Percentiles rank a stretch among this genome's conserved stretches.
phyloP scores from a whole-genome alignment of 1,140 invertebrate species.

The Lordiphosa collinella region DNA sequence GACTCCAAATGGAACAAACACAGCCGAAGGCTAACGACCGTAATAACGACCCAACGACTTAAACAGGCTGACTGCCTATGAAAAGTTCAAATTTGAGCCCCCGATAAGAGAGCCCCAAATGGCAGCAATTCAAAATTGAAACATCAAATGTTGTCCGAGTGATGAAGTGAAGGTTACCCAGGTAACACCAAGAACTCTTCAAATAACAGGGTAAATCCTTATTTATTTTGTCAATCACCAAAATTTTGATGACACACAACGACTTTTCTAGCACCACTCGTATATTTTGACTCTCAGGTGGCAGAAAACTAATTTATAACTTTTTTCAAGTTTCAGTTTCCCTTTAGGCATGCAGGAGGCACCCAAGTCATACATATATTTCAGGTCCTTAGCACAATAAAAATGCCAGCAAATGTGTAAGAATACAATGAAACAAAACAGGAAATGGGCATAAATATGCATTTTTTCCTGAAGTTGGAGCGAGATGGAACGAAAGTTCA shows the following conservation, averaged over 20 bases:
- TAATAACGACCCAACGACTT: conserved; percentile 16
- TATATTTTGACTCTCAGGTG: conserved; percentile 18
- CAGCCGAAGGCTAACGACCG: conserved; percentile 59
- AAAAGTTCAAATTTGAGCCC: conserved; percentile 18
- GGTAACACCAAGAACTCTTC: not conserved
- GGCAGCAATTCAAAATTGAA: conserved; percentile 42
- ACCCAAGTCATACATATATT: conserved; percentile 25
- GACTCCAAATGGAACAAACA: conserved; percentile 18
- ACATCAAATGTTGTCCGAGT: conserved; percentile 41
- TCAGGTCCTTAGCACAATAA: conserved; percentile 25
- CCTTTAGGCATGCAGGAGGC: conserved; percentile 7
- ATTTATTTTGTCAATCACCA: too few species aligned
- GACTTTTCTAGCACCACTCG: not conserved
- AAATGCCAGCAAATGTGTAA: conserved; percentile 28
- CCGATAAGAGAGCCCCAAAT: conserved; percentile 34
- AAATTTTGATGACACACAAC: too few species aligned
- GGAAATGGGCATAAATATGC: conserved; percentile 44
- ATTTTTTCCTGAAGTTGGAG: conserved; percentile 28
- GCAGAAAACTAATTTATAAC: conserved; percentile 49
- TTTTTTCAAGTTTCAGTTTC: conserved; percentile 31
- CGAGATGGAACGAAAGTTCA: conserved; percentile 48
- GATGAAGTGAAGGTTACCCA: not conserved
- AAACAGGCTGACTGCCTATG: conserved; percentile 4
- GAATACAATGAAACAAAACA: conserved; percentile 17
- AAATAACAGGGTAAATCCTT: too few species aligned